phyloP scores from a whole-genome alignment of 64 coral and sea anemone genomes.

The Montipora cactus region DNA sequence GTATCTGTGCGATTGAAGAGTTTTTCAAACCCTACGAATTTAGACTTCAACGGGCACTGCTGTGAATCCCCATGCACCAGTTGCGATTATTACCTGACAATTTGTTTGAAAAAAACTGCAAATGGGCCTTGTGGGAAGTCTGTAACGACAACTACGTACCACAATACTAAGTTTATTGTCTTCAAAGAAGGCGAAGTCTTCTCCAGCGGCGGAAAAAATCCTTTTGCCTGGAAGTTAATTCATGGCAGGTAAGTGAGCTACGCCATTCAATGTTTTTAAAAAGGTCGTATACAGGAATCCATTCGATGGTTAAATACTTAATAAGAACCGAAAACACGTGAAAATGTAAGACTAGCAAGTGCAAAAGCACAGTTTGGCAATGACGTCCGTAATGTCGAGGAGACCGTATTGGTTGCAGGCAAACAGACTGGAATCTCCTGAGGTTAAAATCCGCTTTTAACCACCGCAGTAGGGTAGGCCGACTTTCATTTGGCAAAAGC shows the following conservation, averaged over 20 bases:
- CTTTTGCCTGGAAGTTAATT: conserved; percentile 59
- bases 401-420: too few species aligned
- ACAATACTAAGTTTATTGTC: conserved; percentile 77
- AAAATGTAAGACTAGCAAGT: too few species aligned
- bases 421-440: too few species aligned
- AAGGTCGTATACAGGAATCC: too few species aligned
- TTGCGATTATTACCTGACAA: conserved; percentile 78
- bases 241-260: conserved; percentile 74
- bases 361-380: too few species aligned
- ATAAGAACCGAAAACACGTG: too few species aligned
- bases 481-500: too few species aligned
- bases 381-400: too few species aligned
- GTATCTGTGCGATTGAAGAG: conserved; percentile 54
- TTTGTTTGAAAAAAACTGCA: conserved; percentile 65
- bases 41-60: conserved; percentile 63
- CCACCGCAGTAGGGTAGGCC: too few species aligned
- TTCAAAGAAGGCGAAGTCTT: conserved; percentile 58
- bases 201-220: conserved; percentile 42
- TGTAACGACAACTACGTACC: conserved; percentile 49
- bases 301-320: too few species aligned
- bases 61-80: conserved; percentile 70
- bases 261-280: too few species aligned
- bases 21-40: conserved; percentile 72
- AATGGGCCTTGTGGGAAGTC: conserved; percentile 18
- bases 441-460: too few species aligned